These are phyloP conservation scores for Gymnosoma rotundatum DNA, from an alignment of 2,888 invertebrate genomes.

Conservation along the genomic window DNA sequence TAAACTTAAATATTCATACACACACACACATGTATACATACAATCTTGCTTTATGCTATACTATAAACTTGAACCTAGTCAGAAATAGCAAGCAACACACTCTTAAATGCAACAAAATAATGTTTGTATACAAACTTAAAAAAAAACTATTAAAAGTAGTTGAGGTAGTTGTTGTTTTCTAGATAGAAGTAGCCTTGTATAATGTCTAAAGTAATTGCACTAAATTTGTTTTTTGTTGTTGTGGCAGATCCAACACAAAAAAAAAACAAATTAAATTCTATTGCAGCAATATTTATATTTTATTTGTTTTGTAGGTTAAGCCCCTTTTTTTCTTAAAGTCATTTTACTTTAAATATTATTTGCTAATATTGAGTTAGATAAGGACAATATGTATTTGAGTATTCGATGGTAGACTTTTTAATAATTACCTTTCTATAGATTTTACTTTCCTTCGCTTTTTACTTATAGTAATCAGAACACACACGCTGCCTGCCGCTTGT, in stretches of 20 bases:
- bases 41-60: not conserved
- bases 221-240: constrained; percentile 52
- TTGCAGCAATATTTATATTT: constrained; percentile 60
- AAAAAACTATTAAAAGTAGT: constrained; percentile 41
- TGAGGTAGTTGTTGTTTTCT: constrained; percentile 6
- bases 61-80: constrained; percentile 33
- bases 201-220: constrained; percentile 68
- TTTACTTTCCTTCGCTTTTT: constrained; percentile 4
- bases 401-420: constrained; percentile 54
- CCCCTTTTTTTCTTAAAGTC: constrained; percentile 21
- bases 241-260: constrained; percentile 1
- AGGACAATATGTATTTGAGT: constrained; percentile 3
- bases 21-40: no score
- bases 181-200: constrained; percentile 59
- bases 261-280: constrained; percentile 42
- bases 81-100: constrained; percentile 47
- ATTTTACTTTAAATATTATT: constrained; percentile 47
- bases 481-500: constrained; percentile 55
- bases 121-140: constrained; percentile 30
- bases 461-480: constrained; percentile 52
- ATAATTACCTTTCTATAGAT: constrained; percentile 52
- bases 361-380: constrained; percentile 18
- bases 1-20: not conserved
- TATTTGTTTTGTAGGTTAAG: constrained; percentile 41
- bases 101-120: constrained; percentile 23